These are phyloP conservation scores for Porites divaricata DNA, from an alignment of 92 coral and sea anemone genomes.

Conservation along the genomic window DNA sequence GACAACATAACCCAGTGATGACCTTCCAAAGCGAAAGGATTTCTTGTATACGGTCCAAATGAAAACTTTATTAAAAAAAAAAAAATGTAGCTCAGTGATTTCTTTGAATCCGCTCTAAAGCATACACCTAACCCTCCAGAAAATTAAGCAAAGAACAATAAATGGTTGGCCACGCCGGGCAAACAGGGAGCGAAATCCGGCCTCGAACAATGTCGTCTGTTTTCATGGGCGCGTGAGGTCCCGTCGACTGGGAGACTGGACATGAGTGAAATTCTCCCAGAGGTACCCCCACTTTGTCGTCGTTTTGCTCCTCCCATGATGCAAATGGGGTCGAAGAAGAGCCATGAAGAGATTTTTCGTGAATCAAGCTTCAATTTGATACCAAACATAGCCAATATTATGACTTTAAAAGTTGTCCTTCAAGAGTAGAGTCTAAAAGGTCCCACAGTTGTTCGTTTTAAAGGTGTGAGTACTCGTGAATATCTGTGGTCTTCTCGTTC, in stretches of 20 bases:
- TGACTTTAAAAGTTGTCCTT: too few relatives aligned
- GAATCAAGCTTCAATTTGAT: constrained; percentile 19
- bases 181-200: constrained; percentile 14
- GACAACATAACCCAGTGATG: too few relatives aligned
- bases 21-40: too few relatives aligned
- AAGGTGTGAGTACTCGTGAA: constrained; percentile 1
- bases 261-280: neutral
- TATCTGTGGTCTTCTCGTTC: constrained; percentile 1
- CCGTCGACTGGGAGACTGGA: neutral
- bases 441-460: too few relatives aligned
- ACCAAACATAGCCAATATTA: constrained; percentile 26
- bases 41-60: too few relatives aligned
- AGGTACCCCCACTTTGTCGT: constrained; percentile 14
- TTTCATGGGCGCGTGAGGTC: neutral
- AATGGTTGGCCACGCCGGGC: constrained; percentile 44
- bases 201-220: constrained; percentile 3
- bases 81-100: too few relatives aligned
- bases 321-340: constrained; percentile 20
- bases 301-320: constrained; percentile 24
- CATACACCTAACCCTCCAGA: too few relatives aligned
- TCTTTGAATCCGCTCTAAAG: too few relatives aligned
- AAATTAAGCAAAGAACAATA: too few relatives aligned
- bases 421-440: too few relatives aligned
- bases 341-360: constrained; percentile 6
- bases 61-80: too few relatives aligned